Conservation (phyloP, 2,888 invertebrate genomes). For the Allolobophora icterica region DNA sequence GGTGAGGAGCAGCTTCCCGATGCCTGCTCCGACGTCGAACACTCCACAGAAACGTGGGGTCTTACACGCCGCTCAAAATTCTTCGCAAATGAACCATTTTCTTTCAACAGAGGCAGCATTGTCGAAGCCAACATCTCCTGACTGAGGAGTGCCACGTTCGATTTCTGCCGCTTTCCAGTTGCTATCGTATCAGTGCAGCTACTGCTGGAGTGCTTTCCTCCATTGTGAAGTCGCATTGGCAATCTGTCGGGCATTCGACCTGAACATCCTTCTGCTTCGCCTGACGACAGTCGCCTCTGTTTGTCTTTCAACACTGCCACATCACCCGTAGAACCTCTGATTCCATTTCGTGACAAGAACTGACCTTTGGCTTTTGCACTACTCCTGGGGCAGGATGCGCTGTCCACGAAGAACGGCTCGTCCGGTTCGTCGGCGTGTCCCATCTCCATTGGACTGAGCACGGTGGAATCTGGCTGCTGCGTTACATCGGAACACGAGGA, state of each 20-base stretch:
- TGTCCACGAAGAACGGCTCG: not conserved
- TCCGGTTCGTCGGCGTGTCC: not conserved
- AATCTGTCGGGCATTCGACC: not conserved
- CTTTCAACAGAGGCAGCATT: not conserved
- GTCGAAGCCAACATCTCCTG: not conserved
- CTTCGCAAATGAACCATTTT: not conserved
- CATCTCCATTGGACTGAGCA: conserved; percentile 22
- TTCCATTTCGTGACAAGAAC: not conserved
- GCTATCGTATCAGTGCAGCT: not conserved
- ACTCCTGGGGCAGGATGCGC: not conserved
- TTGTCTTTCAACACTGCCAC: not conserved
- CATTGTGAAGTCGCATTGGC: conserved; percentile 13
- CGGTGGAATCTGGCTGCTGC: conserved; percentile 23
- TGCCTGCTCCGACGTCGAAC: not conserved
- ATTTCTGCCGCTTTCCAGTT: not conserved
- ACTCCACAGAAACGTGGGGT: not conserved
- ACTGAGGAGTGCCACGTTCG: not conserved
- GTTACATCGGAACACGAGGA: not conserved
- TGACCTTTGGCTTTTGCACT: not conserved
- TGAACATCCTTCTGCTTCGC: not conserved
- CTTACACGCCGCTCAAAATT: not conserved
- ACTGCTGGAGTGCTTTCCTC: not conserved
- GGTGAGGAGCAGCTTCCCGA: conserved; percentile 19
- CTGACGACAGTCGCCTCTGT: not conserved
- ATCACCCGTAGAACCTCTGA: not conserved